These are phyloP conservation scores for Pituophis catenifer DNA, from an alignment of 2,113 vertebrate species.

Conservation along the genomic window DNA sequence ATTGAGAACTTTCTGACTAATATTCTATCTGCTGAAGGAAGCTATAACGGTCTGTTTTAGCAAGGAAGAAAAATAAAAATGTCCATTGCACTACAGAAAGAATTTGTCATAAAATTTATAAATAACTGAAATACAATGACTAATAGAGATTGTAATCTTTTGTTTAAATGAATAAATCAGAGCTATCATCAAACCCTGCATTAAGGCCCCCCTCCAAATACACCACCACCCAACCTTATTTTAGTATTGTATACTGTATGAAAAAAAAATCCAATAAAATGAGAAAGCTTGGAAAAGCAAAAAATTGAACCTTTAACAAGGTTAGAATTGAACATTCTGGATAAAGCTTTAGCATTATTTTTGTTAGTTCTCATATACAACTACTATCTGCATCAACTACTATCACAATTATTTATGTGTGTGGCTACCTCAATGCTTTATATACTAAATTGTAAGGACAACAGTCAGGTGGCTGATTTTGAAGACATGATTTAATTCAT, in stretches of 20 bases:
- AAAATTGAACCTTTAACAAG: constrained; percentile 20
- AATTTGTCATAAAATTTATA: background rate
- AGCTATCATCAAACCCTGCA: background rate
- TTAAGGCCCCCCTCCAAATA: background rate
- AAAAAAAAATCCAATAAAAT: constrained; percentile 24
- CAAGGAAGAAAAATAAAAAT: background rate
- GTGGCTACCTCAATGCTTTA: background rate
- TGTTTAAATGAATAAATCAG: background rate
- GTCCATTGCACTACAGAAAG: background rate
- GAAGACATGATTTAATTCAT: background rate
- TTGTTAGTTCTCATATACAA: background rate
- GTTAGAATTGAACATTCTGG: background rate
- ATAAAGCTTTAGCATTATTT: background rate
- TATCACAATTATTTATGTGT: background rate
- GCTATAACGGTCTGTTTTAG: background rate
- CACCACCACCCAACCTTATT: background rate
- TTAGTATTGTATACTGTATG: background rate
- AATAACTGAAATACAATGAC: background rate
- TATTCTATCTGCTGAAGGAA: background rate
- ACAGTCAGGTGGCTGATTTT: background rate
- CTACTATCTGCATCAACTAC: background rate
- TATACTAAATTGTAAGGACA: background rate
- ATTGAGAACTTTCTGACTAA: background rate
- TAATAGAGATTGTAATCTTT: background rate
- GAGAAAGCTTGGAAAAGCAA: constrained; percentile 16